Conservation (phyloP, 2,797 vertebrate genomes). For the Dendrocincla tyrannina region DNA sequence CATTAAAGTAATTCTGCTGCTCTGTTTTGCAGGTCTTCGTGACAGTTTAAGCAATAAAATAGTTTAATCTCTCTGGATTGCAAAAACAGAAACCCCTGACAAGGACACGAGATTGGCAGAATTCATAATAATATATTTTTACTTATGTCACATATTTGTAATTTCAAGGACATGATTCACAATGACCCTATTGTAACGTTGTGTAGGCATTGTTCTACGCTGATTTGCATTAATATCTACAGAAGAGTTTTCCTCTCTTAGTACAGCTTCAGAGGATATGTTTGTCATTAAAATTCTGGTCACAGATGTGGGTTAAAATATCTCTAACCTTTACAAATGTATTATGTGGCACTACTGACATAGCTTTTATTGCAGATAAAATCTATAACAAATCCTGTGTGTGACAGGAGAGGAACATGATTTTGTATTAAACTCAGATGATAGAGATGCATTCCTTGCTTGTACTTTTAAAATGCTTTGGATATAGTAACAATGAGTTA, state of each 20-base stretch:
- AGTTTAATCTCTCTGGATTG: slow-evolving; percentile 70
- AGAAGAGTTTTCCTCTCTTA: slow-evolving; percentile 47
- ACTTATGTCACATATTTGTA: slow-evolving; percentile 72
- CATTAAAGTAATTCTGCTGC: slow-evolving; percentile 65
- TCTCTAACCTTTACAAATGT: slow-evolving; percentile 79
- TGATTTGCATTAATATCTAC: slow-evolving; percentile 70
- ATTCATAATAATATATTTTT: slow-evolving; percentile 71
- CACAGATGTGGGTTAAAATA: slow-evolving; percentile 77
- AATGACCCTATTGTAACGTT: slow-evolving; percentile 59
- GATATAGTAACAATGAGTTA: slow-evolving; percentile 54
- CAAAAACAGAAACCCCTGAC: slow-evolving; percentile 58
- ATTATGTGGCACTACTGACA: slow-evolving; percentile 73
- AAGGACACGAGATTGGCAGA: slow-evolving; percentile 70
- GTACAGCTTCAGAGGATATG: slow-evolving; percentile 51
- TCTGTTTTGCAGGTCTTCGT: slow-evolving; percentile 61
- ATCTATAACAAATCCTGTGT: slow-evolving; percentile 75
- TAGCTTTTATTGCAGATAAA: slow-evolving; percentile 78
- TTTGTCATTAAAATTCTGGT: slow-evolving; percentile 74
- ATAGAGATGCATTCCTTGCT: slow-evolving; percentile 63
- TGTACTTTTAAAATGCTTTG: slow-evolving; percentile 66
- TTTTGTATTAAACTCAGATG: slow-evolving; percentile 74
- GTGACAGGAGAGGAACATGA: slow-evolving; percentile 71
- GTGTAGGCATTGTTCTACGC: slow-evolving; percentile 43
- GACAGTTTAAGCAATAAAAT: slow-evolving; percentile 72
- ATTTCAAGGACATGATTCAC: slow-evolving; percentile 76